Percentiles rank a stretch among this genome's conserved stretches.
Evolutionary conservation across 2,797 vertebrate species (phyloP).

Genomic region (Rhinatrema bivittatum): DNA sequence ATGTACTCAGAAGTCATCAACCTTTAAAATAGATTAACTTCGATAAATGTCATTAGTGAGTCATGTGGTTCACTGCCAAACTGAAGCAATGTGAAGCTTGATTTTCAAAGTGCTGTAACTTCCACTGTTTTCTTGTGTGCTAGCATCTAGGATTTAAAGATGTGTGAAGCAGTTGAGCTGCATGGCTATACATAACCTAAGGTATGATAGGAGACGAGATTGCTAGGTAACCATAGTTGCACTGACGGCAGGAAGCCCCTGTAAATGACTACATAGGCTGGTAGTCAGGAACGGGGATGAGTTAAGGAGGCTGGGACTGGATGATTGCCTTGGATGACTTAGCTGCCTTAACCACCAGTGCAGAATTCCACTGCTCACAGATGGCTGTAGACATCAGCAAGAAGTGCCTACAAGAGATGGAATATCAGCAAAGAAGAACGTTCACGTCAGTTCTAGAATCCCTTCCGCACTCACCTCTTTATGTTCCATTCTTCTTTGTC

Average conservation of each 20-base stretch:
- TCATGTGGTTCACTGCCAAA: too few relatives aligned
- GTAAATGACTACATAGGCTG: conserved; percentile 22
- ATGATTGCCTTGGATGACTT: conserved; percentile 15
- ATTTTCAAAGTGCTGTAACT: too few relatives aligned
- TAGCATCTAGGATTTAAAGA: background rate
- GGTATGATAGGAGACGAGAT: conserved; percentile 25
- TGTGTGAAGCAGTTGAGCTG: conserved; percentile 11
- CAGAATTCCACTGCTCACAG: conserved; percentile 5
- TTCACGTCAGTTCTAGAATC: background rate
- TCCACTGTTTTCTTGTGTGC: too few relatives aligned
- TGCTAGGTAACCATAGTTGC: conserved; percentile 34
- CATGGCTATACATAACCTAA: conserved; percentile 10
- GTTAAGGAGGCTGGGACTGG: conserved; percentile 12
- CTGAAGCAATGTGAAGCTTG: too few relatives aligned
- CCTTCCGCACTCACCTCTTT: background rate
- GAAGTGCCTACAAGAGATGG: background rate
- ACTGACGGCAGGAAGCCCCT: conserved; percentile 22
- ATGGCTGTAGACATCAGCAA: background rate
- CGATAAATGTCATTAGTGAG: too few relatives aligned
- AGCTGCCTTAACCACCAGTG: conserved; percentile 11
- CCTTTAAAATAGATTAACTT: too few relatives aligned
- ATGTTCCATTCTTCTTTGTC: background rate
- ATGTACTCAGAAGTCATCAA: too few relatives aligned
- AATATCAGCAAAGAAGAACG: background rate
- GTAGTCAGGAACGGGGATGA: conserved; percentile 21